These are phyloP conservation scores for Todiramphus chloris DNA, from an alignment of 2,113 vertebrate genomes.

Conservation along the genomic window DNA sequence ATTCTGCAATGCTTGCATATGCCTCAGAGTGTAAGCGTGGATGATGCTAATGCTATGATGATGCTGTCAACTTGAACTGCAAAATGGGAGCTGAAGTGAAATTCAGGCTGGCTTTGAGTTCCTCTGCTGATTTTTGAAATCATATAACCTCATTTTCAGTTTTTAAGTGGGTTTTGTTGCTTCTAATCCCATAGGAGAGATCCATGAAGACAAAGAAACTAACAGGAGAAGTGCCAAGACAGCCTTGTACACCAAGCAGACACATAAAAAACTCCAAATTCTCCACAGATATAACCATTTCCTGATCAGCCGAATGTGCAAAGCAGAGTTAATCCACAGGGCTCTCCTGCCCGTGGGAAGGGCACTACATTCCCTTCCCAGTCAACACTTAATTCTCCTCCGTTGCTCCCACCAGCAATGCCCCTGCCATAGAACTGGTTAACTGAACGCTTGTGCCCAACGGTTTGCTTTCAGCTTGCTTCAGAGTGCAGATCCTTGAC, in stretches of 20 bases:
- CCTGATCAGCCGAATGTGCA: neutral
- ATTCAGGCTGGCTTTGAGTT: slow-evolving; percentile 24
- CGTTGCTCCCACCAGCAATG: neutral
- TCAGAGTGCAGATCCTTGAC: neutral
- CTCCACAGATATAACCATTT: neutral
- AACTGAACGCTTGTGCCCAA: neutral
- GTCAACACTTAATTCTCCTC: neutral
- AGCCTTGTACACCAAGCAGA: neutral
- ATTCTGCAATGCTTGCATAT: neutral
- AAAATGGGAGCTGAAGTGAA: slow-evolving; percentile 41
- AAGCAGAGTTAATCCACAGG: neutral
- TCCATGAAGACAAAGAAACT: neutral
- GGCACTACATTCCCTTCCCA: neutral
- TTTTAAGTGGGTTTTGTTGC: slow-evolving; percentile 11
- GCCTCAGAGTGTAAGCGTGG: neutral
- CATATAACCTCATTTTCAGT: neutral
- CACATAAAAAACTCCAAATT: neutral
- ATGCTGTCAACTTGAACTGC: neutral
- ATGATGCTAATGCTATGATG: neutral
- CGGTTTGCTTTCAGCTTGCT: neutral
- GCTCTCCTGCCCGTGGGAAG: neutral
- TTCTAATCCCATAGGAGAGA: neutral
- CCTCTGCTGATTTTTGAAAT: slow-evolving; percentile 18
- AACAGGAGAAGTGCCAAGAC: neutral
- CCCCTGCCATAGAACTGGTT: neutral